These are phyloP conservation scores for Zhuqinia jingwanae DNA, from an alignment of 2,888 invertebrate genomes.

Conservation along the genomic window DNA sequence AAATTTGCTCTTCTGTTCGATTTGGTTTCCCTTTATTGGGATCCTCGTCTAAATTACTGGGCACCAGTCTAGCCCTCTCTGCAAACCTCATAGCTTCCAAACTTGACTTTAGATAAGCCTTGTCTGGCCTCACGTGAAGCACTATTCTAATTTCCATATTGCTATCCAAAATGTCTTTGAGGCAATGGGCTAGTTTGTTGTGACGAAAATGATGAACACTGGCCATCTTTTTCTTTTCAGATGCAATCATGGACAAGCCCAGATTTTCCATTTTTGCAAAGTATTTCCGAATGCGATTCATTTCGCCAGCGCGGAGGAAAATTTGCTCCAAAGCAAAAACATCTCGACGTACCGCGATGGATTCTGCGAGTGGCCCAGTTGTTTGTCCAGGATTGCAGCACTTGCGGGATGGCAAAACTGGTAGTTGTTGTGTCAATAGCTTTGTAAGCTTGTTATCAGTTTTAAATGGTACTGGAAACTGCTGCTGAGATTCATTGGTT, in stretches of 20 bases:
- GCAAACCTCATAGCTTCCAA: conserved; percentile 77
- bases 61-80: conserved; percentile 73
- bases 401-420: conserved; percentile 13
- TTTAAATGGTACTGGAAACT: neutral
- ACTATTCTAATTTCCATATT: conserved; percentile 74
- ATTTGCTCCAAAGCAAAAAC: conserved; percentile 77
- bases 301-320: conserved; percentile 71
- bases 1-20: conserved; percentile 55
- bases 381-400: conserved; percentile 62
- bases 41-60: conserved; percentile 46
- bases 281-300: conserved; percentile 53
- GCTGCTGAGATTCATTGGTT: neutral
- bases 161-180: conserved; percentile 75
- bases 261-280: conserved; percentile 63
- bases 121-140: conserved; percentile 76
- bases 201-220: conserved; percentile 75
- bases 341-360: conserved; percentile 76
- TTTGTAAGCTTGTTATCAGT: conserved; percentile 31
- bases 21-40: neutral
- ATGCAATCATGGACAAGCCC: conserved; percentile 63
- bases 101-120: conserved; percentile 61
- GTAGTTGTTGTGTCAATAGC: conserved; percentile 22
- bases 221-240: conserved; percentile 46
- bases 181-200: conserved; percentile 77
- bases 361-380: conserved; percentile 70